Conservation (phyloP, 2,888 invertebrate species). For the Zele albiditarsus region DNA sequence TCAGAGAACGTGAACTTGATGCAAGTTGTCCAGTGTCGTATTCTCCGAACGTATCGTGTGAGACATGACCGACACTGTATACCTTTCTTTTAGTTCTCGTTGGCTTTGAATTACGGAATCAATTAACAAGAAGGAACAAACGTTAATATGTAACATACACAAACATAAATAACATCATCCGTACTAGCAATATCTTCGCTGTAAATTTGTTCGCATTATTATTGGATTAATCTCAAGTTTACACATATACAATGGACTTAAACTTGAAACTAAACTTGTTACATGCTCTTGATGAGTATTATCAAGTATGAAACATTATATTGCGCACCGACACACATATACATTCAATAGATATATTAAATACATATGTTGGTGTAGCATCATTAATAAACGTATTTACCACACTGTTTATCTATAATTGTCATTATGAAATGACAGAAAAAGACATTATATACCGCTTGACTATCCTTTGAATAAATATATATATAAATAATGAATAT, state of each 20-base stretch:
- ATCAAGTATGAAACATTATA: not conserved
- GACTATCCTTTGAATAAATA: not conserved
- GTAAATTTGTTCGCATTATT: conserved; percentile 21
- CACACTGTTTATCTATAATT: not conserved
- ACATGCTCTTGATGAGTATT: not conserved
- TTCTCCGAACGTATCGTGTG: conserved; percentile 30
- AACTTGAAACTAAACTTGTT: not conserved
- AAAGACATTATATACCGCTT: not conserved
- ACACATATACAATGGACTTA: conserved; percentile 1
- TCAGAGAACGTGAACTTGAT: conserved; percentile 42
- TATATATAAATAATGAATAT: not conserved
- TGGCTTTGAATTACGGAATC: conserved; percentile 36
- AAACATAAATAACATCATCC: not conserved
- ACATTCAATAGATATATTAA: not conserved
- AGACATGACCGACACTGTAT: conserved; percentile 12
- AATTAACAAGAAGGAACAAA: conserved; percentile 39
- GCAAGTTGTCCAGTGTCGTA: conserved; percentile 34
- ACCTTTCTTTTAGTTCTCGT: not conserved
- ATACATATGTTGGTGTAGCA: not conserved
- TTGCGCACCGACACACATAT: not conserved
- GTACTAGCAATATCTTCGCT: not conserved
- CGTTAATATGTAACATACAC: not conserved
- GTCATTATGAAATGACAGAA: not conserved
- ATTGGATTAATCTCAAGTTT: conserved; percentile 31
- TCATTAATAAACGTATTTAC: conserved; percentile 3